phyloP scores from a whole-genome alignment of 2,888 invertebrate species.

The Flexamia atlantica region DNA sequence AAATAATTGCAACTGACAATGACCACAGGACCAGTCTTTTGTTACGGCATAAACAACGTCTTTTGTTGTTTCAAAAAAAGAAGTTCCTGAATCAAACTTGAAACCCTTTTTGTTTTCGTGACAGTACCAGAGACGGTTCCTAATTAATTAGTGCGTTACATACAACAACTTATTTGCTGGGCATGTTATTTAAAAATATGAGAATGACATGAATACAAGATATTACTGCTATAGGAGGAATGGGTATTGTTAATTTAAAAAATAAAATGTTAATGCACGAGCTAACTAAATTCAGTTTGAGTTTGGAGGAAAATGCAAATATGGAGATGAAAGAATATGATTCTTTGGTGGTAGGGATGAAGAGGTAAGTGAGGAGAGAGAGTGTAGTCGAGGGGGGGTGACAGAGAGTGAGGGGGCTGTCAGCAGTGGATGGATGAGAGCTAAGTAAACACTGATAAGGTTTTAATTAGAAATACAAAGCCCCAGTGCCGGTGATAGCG shows the following conservation, averaged over 20 bases:
- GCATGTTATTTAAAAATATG: no score
- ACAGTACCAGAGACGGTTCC: no score
- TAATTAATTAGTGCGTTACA: no score
- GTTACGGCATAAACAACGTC: no score
- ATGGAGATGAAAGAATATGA: conserved; percentile 15
- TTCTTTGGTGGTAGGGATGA: not conserved
- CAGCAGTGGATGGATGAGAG: conserved; percentile 18
- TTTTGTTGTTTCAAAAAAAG: no score
- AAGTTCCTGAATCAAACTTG: no score
- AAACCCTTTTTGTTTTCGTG: no score
- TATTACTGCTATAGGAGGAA: not conserved
- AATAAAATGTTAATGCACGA: not conserved
- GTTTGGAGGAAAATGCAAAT: not conserved
- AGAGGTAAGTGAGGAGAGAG: not conserved
- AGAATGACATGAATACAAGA: no score
- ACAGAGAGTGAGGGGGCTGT: not conserved
- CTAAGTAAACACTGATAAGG: conserved; percentile 41
- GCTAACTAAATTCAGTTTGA: not conserved
- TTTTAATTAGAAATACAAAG: conserved; percentile 29
- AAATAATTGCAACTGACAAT: no score
- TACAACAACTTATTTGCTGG: no score
- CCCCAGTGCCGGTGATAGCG: not conserved
- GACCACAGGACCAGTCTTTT: no score
- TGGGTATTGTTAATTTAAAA: not conserved
- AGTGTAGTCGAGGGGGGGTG: not conserved